phyloP scores from a whole-genome alignment of 2,888 invertebrate genomes.

The Phengaris alcon region DNA sequence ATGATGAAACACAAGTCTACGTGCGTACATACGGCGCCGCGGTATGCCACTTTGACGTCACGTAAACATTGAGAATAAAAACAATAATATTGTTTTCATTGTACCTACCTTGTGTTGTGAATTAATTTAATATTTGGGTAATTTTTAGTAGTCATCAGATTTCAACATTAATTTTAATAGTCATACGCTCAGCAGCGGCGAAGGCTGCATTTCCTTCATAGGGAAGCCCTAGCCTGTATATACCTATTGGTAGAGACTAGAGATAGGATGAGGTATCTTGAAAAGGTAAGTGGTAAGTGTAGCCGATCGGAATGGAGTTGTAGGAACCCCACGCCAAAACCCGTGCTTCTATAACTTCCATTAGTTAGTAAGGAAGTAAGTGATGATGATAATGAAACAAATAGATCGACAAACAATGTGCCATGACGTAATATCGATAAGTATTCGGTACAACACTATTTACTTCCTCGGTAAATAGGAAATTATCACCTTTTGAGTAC shows the following conservation, averaged over 20 bases:
- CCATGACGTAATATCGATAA: conserved; percentile 1
- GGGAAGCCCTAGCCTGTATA: no score
- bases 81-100: not conserved
- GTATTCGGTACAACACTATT: not conserved
- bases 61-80: not conserved
- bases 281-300: no score
- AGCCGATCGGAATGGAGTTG: no score
- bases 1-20: not conserved
- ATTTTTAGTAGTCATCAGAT: no score
- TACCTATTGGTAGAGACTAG: no score
- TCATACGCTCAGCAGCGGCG: no score
- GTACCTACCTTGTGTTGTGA: not conserved
- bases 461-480: conserved; percentile 16
- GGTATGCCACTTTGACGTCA: not conserved
- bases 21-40: not conserved
- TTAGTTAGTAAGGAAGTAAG: not conserved
- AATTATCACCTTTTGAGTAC: conserved; percentile 18
- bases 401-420: not conserved
- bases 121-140: no score
- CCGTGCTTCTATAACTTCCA: not conserved
- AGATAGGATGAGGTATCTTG: no score
- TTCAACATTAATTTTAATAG: not conserved
- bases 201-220: no score
- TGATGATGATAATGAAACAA: not conserved
- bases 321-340: no score